Percentiles rank a stretch among this genome's conserved stretches.
Conservation (phyloP, 2,888 invertebrate species). For the Callosobruchus maculatus region DNA sequence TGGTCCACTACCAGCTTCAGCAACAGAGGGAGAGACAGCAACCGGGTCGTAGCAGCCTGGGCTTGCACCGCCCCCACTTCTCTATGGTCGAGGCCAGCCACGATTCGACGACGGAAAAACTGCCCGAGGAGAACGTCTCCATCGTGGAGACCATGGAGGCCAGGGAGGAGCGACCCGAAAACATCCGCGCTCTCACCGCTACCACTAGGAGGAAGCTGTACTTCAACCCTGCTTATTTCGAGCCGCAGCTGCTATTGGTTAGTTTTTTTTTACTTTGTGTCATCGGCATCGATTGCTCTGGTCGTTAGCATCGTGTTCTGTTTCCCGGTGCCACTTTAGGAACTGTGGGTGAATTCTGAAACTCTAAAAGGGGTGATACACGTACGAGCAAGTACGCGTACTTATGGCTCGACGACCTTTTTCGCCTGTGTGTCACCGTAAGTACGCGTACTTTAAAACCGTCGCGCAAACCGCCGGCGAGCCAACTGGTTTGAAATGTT, state of each 20-base stretch:
- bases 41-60: constrained; percentile 4
- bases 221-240: constrained; percentile 89
- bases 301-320: no score
- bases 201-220: constrained; percentile 76
- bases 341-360: no score
- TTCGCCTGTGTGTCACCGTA: no score
- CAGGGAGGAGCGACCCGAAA: constrained; percentile 62
- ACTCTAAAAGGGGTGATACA: no score
- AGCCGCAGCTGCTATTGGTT: constrained; percentile 79
- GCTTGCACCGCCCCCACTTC: constrained; percentile 9
- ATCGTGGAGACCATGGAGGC: constrained; percentile 76
- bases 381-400: no score
- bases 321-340: no score
- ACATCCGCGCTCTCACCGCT: constrained; percentile 62
- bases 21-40: not conserved
- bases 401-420: no score
- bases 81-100: constrained; percentile 37
- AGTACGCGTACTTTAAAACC: no score
- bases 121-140: constrained; percentile 81
- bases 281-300: not conserved
- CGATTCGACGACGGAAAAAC: constrained; percentile 62
- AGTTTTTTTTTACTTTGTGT: constrained; percentile 32
- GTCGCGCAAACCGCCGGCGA: no score
- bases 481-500: no score
- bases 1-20: constrained; percentile 60